These are phyloP conservation scores for Edolisoma coerulescens DNA, from an alignment of 2,113 vertebrate species.

Conservation along the genomic window DNA sequence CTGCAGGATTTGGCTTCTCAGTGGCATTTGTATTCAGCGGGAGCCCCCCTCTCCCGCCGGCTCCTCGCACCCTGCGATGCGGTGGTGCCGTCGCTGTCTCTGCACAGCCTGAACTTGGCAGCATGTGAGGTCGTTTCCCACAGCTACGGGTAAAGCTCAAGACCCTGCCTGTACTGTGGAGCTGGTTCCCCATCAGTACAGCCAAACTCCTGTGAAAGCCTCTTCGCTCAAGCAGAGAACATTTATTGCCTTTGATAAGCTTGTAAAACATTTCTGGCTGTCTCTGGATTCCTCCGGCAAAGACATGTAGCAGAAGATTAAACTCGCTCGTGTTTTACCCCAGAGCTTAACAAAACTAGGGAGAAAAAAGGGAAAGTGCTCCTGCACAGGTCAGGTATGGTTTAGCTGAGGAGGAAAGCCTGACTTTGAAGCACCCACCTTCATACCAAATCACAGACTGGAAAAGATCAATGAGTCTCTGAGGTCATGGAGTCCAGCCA, in stretches of 20 bases:
- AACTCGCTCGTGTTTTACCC: accelerated
- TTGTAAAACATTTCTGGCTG: not conserved
- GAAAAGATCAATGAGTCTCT: not conserved
- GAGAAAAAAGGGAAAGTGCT: not conserved
- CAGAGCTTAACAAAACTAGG: not conserved
- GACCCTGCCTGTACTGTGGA: not conserved
- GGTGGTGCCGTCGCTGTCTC: not conserved
- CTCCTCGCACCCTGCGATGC: accelerated
- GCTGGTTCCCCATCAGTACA: not conserved
- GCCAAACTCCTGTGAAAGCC: not conserved
- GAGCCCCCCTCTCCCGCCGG: not conserved
- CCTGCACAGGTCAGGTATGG: not conserved
- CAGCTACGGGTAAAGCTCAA: not conserved
- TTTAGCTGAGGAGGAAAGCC: not conserved
- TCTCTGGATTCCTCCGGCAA: not conserved
- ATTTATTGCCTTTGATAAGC: not conserved
- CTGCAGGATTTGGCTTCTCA: not conserved
- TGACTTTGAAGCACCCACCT: not conserved
- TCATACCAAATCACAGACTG: not conserved
- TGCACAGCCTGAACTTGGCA: not conserved
- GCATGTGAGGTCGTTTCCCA: not conserved
- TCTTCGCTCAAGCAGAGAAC: not conserved
- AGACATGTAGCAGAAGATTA: not conserved
- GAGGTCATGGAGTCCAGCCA: not conserved
- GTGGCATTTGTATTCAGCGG: not conserved